Percentiles rank a stretch among this genome's conserved stretches.
Conservation (phyloP, 2,888 invertebrate genomes). For the Lypha dubia region DNA sequence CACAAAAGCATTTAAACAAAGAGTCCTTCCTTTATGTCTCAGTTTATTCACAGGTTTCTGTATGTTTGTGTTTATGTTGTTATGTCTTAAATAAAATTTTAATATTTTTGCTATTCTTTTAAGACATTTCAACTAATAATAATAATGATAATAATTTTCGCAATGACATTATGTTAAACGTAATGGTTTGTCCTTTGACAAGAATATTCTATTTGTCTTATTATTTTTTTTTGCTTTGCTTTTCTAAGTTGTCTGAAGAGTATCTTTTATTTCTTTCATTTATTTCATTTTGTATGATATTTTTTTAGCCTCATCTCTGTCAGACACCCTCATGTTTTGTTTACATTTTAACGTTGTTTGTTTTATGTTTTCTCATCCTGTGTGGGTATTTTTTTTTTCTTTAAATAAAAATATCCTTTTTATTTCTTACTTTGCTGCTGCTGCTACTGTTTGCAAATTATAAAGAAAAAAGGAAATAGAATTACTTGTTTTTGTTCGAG, state of each 20-base stretch:
- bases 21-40: background rate
- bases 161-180: slow-evolving; percentile 56
- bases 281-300: too few relatives aligned
- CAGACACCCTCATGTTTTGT: slow-evolving; percentile 38
- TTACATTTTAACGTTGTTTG: background rate
- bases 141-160: too few relatives aligned
- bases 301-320: background rate
- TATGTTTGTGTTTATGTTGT: background rate
- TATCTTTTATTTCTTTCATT: background rate
- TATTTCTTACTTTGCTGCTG: background rate
- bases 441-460: slow-evolving; percentile 10
- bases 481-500: slow-evolving; percentile 14
- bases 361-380: background rate
- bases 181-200: slow-evolving; percentile 57
- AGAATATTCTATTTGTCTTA: slow-evolving; percentile 35
- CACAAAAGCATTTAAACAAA: too few relatives aligned
- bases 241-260: slow-evolving; percentile 47
- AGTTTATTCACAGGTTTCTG: background rate
- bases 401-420: slow-evolving; percentile 1
- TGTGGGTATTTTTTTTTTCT: background rate
- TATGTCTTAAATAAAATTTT: slow-evolving; percentile 11
- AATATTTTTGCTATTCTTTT: slow-evolving; percentile 5
- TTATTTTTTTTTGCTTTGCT: slow-evolving; percentile 11
- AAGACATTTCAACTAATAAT: slow-evolving; percentile 11
- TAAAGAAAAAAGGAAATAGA: slow-evolving; percentile 7